Evolutionary conservation across 2,888 invertebrate species (phyloP).

Genomic region (Caenorhabditis drosophilae): DNA sequence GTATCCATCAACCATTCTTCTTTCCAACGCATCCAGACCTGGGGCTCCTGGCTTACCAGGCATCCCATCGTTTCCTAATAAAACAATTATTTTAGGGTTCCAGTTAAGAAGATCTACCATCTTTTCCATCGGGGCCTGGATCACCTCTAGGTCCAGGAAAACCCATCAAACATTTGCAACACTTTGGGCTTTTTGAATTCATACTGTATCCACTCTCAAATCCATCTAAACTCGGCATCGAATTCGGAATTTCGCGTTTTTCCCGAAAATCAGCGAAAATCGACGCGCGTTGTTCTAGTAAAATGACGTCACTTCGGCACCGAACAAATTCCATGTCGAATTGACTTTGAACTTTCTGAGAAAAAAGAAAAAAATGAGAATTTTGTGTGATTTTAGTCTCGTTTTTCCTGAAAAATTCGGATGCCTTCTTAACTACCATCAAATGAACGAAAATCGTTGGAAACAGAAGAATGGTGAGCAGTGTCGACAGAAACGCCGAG

Average conservation of each 20-base stretch:
- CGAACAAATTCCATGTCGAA: no score
- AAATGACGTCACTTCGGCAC: neutral
- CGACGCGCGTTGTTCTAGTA: neutral
- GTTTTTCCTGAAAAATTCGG: no score
- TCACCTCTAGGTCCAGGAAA: slow-evolving; percentile 11
- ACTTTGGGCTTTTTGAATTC: slow-evolving; percentile 6
- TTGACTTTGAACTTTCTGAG: no score
- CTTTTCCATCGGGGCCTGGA: slow-evolving; percentile 10
- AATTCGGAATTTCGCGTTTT: slow-evolving; percentile 16
- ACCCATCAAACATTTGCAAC: slow-evolving; percentile 19
- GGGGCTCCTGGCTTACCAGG: slow-evolving; percentile 11
- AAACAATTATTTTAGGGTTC: neutral
- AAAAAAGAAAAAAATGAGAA: no score
- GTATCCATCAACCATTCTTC: slow-evolving; percentile 26
- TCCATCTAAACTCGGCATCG: slow-evolving; percentile 16
- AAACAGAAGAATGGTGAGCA: no score
- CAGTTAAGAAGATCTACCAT: no score
- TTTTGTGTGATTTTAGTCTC: no score
- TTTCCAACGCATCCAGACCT: slow-evolving; percentile 16
- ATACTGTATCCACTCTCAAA: slow-evolving; percentile 21
- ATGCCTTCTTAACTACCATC: no score
- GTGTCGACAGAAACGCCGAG: no score
- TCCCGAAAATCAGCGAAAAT: neutral
- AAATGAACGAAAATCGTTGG: no score
- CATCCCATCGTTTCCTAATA: slow-evolving; percentile 7